Conservation (phyloP, 2,888 invertebrate species). For the Venusia cambrica region DNA sequence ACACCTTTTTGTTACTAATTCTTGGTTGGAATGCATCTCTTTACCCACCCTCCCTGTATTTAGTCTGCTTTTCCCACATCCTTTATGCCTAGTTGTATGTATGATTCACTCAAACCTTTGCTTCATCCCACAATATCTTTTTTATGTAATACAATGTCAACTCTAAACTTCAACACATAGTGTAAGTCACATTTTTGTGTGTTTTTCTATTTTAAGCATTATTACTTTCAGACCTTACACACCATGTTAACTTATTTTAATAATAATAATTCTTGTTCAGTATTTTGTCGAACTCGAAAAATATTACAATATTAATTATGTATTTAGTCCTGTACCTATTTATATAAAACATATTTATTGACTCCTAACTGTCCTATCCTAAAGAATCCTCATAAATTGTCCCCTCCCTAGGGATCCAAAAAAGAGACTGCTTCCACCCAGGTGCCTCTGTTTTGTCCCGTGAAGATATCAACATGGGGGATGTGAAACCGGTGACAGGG, state of each 20-base stretch:
- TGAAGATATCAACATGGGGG: constrained; percentile 83
- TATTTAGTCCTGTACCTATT: constrained; percentile 8
- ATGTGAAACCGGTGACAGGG: constrained; percentile 83
- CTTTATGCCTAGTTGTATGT: neutral
- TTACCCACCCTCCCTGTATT: constrained; percentile 25
- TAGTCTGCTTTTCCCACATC: constrained; percentile 36
- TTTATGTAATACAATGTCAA: too few species aligned
- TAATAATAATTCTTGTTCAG: too few species aligned
- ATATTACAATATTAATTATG: constrained; percentile 3
- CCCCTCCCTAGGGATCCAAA: constrained; percentile 77
- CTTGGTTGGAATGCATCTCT: constrained; percentile 76
- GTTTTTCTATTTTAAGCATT: too few species aligned
- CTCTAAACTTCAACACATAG: too few species aligned
- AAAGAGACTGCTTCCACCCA: constrained; percentile 95
- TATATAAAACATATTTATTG: constrained; percentile 5
- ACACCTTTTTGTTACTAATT: constrained; percentile 49
- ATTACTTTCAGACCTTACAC: too few species aligned
- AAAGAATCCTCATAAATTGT: constrained; percentile 38
- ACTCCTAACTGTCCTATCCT: constrained; percentile 12
- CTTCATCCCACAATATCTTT: too few species aligned
- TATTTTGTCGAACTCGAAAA: too few species aligned
- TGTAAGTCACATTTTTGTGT: too few species aligned
- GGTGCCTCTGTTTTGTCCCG: constrained; percentile 86
- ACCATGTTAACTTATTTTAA: too few species aligned
- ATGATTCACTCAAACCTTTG: too few species aligned